Evolutionary conservation across 2,113 vertebrate species (phyloP), one percentile per base, ranked within the genome.

Genomic region (Sinocyclocheilus anophthalmus): DNA sequence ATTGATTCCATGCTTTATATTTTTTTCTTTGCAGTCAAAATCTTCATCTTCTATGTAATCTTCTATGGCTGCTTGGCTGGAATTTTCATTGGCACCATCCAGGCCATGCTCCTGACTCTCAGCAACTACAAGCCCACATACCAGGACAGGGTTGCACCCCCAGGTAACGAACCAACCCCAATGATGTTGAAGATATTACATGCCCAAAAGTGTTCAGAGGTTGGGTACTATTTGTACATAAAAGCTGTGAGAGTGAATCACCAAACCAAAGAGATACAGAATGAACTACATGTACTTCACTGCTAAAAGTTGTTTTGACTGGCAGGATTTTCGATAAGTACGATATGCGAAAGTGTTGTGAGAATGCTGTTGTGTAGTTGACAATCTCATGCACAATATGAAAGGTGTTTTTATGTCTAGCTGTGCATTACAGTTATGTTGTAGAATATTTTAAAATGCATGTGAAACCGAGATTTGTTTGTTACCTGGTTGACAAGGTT

Each of bases 31-130:
- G 12, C 91, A 99, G 98, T 97, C 92, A 99, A 99, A 94, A 99
- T 99, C 94, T 91, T 98, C 37, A 88, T 96, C 86, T 99, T 99
- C 95, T 99, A 99, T 85, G 88, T 98, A 86, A 97, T 99, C 84
- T 99, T 99, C 94, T 99, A 99, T 0, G 97, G 97, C 67, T 99
- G 97, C 93, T 94, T 99, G 94, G 98, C 98, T 84, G 98, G 97
- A 83, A 99, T 99, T 91, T 99, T 99, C 92, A 94, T 99, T 1
- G 98, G 98, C 90, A 99, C 98, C 94, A 99, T 99, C 91, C 97
- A 99, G 89, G 98, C 97, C 26, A 90, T 99, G 95, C 94, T 99
- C 92, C 94, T 99, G n/a, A 99, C 98, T 6, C 89, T 99, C 90
- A 97, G 96, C 33, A 95, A 96, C 84, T 96, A 96, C 92, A 96